These are phyloP conservation scores for Cotesia congregata DNA, from an alignment of 2,888 invertebrate genomes.

Conservation along the genomic window DNA sequence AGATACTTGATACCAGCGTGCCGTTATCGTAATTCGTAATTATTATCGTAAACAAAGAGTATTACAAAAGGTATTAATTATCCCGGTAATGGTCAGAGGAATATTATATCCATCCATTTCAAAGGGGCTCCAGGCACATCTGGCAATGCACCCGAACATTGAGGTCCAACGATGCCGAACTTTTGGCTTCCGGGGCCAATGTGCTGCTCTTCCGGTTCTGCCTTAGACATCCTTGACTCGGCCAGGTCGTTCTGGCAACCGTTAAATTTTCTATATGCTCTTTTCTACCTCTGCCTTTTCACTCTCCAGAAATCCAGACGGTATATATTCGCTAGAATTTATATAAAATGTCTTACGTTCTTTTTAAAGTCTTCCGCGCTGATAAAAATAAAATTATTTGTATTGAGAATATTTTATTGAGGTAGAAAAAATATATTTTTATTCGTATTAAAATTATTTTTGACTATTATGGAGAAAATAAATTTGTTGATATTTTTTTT, in stretches of 20 bases:
- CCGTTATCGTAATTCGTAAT: neutral
- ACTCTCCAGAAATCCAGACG: no score
- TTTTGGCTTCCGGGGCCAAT: conserved; percentile 25
- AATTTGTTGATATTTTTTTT: no score
- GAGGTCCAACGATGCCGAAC: conserved; percentile 21
- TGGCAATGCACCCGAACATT: conserved; percentile 15
- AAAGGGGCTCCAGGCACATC: conserved; percentile 13
- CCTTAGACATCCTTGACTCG: conserved; percentile 29
- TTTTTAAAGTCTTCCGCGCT: no score
- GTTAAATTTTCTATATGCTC: conserved; percentile 45
- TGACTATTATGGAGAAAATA: no score
- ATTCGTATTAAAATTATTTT: no score
- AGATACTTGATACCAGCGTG: no score
- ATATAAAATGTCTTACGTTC: no score
- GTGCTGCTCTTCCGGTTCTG: conserved; percentile 24
- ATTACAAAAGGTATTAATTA: neutral
- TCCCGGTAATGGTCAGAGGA: neutral
- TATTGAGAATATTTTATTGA: no score
- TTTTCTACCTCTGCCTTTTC: neutral
- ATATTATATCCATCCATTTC: no score
- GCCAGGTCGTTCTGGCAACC: conserved; percentile 31
- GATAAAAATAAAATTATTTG: no score
- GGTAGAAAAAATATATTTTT: no score
- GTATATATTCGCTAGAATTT: no score
- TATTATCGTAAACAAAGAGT: neutral